A percentile compares a stretch with the other conserved stretches of the same genome.
These are phyloP conservation scores for Trypoxylus dichotomus DNA, from an alignment of 1,140 invertebrate species.

Conservation along the genomic window DNA sequence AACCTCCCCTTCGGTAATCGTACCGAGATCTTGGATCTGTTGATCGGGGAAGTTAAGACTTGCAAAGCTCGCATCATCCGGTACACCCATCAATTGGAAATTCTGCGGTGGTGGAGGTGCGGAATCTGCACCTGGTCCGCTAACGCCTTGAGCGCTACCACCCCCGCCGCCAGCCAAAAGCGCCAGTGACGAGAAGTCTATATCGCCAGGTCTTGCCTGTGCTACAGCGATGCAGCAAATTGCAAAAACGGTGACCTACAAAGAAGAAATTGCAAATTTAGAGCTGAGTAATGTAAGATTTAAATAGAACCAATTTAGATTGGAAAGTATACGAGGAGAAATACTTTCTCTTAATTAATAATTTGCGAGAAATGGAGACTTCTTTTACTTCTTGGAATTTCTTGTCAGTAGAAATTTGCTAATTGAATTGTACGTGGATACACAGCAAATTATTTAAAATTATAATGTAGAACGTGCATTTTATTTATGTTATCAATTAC, in stretches of 20 bases:
- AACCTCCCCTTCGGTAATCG: constrained; percentile 41
- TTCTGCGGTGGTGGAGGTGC: background rate
- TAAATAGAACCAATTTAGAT: no score
- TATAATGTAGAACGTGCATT: no score
- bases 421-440: no score
- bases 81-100: constrained; percentile 40
- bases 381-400: background rate
- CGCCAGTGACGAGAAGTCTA: background rate
- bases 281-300: no score
- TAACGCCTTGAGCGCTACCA: background rate
- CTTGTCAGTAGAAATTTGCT: background rate
- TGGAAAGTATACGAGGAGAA: background rate
- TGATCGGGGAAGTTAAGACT: constrained; percentile 43
- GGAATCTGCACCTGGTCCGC: background rate
- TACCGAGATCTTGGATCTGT: constrained; percentile 43
- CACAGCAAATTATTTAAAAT: no score
- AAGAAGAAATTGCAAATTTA: background rate
- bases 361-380: background rate
- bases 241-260: constrained; percentile 29
- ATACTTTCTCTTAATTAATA: constrained; percentile 5
- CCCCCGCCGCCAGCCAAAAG: background rate
- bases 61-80: constrained; percentile 39
- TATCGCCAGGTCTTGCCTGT: constrained; percentile 28
- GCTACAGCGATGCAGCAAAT: constrained; percentile 29
- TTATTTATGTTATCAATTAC: no score